phyloP scores from a whole-genome alignment of 2,797 vertebrate genomes.

The Tarsius wallacei region DNA sequence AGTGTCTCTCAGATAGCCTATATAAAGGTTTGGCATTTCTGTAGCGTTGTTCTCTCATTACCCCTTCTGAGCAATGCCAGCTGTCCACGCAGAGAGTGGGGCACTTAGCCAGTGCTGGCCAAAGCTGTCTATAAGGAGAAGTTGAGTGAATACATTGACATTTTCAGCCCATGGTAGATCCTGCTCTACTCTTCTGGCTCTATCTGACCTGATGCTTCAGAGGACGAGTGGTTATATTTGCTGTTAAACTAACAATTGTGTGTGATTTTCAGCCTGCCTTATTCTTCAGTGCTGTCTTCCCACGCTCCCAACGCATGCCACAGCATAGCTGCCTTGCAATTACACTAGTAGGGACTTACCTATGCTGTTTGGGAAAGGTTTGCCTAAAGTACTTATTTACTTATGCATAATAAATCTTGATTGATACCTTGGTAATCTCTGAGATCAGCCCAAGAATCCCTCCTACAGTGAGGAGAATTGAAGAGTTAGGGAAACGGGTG shows the following conservation, averaged over 20 bases:
- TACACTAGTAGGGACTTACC: conserved; percentile 78
- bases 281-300: conserved; percentile 73
- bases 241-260: conserved; percentile 69
- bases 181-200: conserved; percentile 74
- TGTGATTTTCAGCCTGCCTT: conserved; percentile 80
- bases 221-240: conserved; percentile 72
- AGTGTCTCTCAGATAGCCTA: conserved; percentile 75
- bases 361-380: conserved; percentile 54
- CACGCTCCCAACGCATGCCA: conserved; percentile 70
- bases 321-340: conserved; percentile 75
- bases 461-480: conserved; percentile 19
- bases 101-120: conserved; percentile 59
- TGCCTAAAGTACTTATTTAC: conserved; percentile 77
- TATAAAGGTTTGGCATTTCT: conserved; percentile 86
- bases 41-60: conserved; percentile 72
- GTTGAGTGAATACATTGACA: conserved; percentile 78
- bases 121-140: conserved; percentile 58
- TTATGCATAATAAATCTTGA: conserved; percentile 78
- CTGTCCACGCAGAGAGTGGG: conserved; percentile 74
- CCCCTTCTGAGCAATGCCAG: conserved; percentile 78
- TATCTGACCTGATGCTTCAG: conserved; percentile 73
- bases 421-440: conserved; percentile 76
- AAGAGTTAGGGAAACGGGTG: conserved; percentile 35
- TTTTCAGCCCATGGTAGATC: conserved; percentile 82
- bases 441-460: conserved; percentile 56